Percentiles rank a stretch among this genome's conserved stretches.
These are phyloP conservation scores for Bubo bubo DNA, from an alignment of 2,113 vertebrate species.

Conservation along the genomic window DNA sequence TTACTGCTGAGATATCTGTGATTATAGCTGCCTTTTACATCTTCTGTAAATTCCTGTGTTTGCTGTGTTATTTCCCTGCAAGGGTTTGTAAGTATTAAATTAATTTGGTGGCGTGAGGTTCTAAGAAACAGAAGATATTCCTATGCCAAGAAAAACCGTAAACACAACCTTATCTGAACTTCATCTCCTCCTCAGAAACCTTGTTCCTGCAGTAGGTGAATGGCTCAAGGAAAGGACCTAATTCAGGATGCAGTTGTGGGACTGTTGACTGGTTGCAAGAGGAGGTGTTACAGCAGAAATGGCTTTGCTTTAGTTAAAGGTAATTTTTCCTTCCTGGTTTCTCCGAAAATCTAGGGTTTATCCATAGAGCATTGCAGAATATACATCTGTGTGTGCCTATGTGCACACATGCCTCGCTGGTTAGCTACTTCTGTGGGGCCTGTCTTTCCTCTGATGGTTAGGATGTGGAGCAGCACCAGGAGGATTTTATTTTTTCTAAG, in stretches of 20 bases:
- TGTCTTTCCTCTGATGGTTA: background rate
- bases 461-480: background rate
- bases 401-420: rapidly evolving
- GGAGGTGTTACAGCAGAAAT: background rate
- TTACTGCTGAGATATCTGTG: background rate
- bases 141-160: background rate
- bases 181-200: background rate
- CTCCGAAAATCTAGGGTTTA: background rate
- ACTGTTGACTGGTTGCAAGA: background rate
- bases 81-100: background rate
- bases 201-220: background rate
- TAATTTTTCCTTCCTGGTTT: background rate
- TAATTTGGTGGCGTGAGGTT: background rate
- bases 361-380: background rate
- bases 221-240: background rate
- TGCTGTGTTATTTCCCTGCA: background rate
- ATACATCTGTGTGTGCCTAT: rapidly evolving
- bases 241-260: background rate
- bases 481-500: background rate
- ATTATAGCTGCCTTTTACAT: background rate
- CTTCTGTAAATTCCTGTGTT: background rate
- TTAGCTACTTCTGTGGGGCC: background rate
- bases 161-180: background rate
- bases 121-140: background rate
- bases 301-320: background rate